These are phyloP conservation scores for Ips nitidus DNA, from an alignment of 1,140 invertebrate genomes.

Conservation along the genomic window DNA sequence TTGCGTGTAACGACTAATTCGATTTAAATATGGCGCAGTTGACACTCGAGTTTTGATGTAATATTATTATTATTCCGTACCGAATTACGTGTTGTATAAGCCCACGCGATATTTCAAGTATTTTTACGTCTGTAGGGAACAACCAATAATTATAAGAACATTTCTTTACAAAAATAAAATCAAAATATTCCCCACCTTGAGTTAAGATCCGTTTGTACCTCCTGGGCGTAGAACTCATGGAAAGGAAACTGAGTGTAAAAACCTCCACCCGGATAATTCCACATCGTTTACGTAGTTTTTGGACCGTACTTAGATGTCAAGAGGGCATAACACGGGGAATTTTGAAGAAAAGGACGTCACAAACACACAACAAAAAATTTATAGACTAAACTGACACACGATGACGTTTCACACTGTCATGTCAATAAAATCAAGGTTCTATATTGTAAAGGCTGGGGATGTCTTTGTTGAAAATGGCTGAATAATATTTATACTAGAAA, in stretches of 20 bases:
- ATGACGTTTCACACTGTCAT: background rate
- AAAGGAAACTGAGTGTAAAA: background rate
- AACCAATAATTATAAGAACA: too few relatives aligned
- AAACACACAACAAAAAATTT: constrained; percentile 33
- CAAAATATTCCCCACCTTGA: background rate
- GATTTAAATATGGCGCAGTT: constrained; percentile 22
- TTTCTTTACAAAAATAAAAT: too few relatives aligned
- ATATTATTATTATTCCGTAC: constrained; percentile 20
- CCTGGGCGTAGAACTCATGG: constrained; percentile 15
- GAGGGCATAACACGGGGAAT: constrained; percentile 27
- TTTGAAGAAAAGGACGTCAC: constrained; percentile 27
- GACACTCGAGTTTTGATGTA: constrained; percentile 23
- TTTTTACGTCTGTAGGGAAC: background rate
- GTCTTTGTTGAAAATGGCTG: too few relatives aligned
- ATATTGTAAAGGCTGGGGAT: too few relatives aligned
- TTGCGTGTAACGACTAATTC: constrained; percentile 29
- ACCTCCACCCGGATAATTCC: constrained; percentile 15
- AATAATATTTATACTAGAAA: too few relatives aligned
- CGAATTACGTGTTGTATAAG: constrained; percentile 2
- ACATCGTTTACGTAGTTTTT: constrained; percentile 3
- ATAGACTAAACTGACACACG: constrained; percentile 20
- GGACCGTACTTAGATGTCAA: constrained; percentile 1
- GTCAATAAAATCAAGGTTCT: too few relatives aligned
- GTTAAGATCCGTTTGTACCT: constrained; percentile 19
- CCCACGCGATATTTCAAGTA: background rate